A percentile compares a stretch with the other conserved stretches of the same genome.
Conservation (phyloP, 2,888 invertebrate species). For the Mechanitis mazaeus region DNA sequence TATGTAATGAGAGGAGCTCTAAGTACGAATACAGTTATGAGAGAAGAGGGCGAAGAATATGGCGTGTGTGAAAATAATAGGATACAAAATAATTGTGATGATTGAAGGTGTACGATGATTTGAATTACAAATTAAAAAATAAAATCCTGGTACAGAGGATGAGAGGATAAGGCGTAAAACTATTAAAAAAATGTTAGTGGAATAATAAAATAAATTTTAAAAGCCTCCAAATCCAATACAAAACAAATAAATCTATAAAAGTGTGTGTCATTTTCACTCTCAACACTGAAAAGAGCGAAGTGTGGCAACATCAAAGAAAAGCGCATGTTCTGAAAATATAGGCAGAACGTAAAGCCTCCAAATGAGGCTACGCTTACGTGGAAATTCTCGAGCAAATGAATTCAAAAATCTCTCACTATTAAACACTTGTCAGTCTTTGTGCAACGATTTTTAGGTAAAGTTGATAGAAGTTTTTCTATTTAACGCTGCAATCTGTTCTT, state of each 20-base stretch:
- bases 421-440: slow-evolving; percentile 26
- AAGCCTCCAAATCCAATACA: too few relatives aligned
- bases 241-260: neutral
- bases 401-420: slow-evolving; percentile 24
- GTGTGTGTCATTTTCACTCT: neutral
- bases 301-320: slow-evolving; percentile 16
- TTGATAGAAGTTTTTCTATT: neutral
- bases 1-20: too few relatives aligned
- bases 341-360: slow-evolving; percentile 23
- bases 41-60: too few relatives aligned
- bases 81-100: too few relatives aligned
- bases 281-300: neutral
- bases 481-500: neutral
- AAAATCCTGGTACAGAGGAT: too few relatives aligned
- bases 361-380: slow-evolving; percentile 28
- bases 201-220: neutral
- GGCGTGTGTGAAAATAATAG: too few relatives aligned
- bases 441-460: neutral
- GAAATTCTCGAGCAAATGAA: slow-evolving; percentile 30
- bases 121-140: too few relatives aligned
- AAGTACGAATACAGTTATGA: too few relatives aligned
- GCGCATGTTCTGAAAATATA: slow-evolving; percentile 22
- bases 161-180: too few relatives aligned
- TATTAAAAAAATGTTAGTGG: too few relatives aligned
- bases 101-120: too few relatives aligned